phyloP scores from a whole-genome alignment of 2,888 invertebrate genomes.

The Anodontia alba region DNA sequence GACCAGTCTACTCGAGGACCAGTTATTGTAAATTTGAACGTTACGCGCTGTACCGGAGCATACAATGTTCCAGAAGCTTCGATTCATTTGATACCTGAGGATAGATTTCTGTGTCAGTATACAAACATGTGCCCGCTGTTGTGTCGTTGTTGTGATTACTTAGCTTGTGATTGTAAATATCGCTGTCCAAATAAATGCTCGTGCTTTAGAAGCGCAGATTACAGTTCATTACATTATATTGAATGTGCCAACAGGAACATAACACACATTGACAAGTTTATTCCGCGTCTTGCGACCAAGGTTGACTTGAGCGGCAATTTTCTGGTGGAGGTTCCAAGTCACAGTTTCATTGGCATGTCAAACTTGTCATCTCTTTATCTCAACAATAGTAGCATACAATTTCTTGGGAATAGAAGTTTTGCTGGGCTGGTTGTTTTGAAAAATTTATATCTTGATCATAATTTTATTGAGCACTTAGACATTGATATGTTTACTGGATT shows the following conservation, averaged over 20 bases:
- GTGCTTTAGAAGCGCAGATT: conserved; percentile 63
- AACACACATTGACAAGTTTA: conserved; percentile 50
- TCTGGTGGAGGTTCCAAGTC: conserved; percentile 44
- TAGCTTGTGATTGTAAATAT: conserved; percentile 71
- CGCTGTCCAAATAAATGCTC: conserved; percentile 68
- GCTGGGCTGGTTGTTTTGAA: conserved; percentile 65
- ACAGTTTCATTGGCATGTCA: conserved; percentile 55
- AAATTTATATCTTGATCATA: conserved; percentile 47
- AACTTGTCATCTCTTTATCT: conserved; percentile 55
- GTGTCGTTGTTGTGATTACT: conserved; percentile 73
- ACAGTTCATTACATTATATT: conserved; percentile 46
- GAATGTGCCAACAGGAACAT: conserved; percentile 60
- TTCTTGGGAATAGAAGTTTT: conserved; percentile 67
- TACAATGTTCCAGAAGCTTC: conserved; percentile 23
- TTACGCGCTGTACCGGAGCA: conserved; percentile 44
- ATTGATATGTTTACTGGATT: conserved; percentile 65
- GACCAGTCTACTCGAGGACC: conserved; percentile 57
- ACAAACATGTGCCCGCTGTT: conserved; percentile 59
- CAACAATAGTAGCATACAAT: conserved; percentile 62
- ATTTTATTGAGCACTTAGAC: conserved; percentile 50
- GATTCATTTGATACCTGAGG: conserved; percentile 38
- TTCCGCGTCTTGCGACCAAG: conserved; percentile 65
- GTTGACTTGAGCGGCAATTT: conserved; percentile 70
- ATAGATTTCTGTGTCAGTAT: conserved; percentile 72
- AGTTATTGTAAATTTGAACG: conserved; percentile 57